Evolutionary conservation across 2,888 invertebrate genomes (phyloP).

Genomic region (Eupeodes luniger): DNA sequence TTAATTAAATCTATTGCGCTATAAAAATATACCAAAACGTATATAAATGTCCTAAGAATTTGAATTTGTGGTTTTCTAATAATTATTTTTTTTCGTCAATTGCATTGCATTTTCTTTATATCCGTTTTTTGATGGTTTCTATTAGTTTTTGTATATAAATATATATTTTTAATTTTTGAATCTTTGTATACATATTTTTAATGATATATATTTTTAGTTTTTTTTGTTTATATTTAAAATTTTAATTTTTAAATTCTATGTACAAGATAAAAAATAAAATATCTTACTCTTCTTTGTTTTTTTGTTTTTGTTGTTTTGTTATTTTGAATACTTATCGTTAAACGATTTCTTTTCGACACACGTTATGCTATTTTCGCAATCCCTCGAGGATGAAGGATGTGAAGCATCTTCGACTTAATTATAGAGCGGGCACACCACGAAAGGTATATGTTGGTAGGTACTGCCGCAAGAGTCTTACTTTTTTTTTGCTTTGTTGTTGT

Average conservation of each 20-base stretch:
- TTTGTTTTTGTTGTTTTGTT: neutral
- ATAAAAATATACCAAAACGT: slow-evolving; percentile 76
- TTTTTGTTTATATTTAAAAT: slow-evolving; percentile 29
- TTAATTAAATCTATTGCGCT: slow-evolving; percentile 64
- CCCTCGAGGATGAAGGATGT: slow-evolving; percentile 14
- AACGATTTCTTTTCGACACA: slow-evolving; percentile 53
- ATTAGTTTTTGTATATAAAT: slow-evolving; percentile 63
- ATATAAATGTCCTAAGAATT: slow-evolving; percentile 65
- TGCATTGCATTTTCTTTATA: slow-evolving; percentile 58
- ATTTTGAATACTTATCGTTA: slow-evolving; percentile 72
- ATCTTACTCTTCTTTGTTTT: slow-evolving; percentile 71
- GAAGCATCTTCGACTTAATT: slow-evolving; percentile 54
- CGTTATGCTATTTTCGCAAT: slow-evolving; percentile 9
- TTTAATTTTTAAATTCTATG: slow-evolving; percentile 55
- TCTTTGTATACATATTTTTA: slow-evolving; percentile 68
- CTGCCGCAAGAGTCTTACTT: slow-evolving; percentile 45
- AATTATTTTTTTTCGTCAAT: slow-evolving; percentile 48
- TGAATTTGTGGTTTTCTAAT: slow-evolving; percentile 27
- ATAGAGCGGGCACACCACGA: slow-evolving; percentile 31
- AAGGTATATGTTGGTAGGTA: neutral
- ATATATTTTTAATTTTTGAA: slow-evolving; percentile 59
- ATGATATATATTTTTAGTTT: slow-evolving; percentile 43
- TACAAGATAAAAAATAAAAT: slow-evolving; percentile 69
- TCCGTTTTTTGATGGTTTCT: slow-evolving; percentile 16
- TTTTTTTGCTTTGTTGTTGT: neutral